phyloP scores from a whole-genome alignment of 2,797 vertebrate genomes.

The Aselliscus stoliczkanus region DNA sequence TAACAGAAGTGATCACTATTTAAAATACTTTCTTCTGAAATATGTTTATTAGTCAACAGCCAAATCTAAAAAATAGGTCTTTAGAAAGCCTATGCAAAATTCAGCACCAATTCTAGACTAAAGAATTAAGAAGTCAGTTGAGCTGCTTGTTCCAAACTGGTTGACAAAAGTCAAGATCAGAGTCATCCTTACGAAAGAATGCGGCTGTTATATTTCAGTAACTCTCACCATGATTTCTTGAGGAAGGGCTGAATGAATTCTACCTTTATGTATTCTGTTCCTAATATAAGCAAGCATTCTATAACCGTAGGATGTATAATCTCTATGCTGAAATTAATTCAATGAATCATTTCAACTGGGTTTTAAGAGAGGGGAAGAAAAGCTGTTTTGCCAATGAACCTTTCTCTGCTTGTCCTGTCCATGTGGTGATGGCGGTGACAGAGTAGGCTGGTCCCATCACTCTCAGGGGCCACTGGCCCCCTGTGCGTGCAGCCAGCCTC shows the following conservation, averaged over 20 bases:
- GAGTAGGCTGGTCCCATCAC: conserved; percentile 39
- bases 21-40: not conserved
- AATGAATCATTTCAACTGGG: not conserved
- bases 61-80: not conserved
- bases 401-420: conserved; percentile 32
- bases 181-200: not conserved
- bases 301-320: not conserved
- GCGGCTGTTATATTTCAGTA: not conserved
- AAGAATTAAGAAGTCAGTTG: not conserved
- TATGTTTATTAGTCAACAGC: not conserved
- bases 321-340: conserved; percentile 1
- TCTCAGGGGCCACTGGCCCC: conserved; percentile 4
- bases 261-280: conserved; percentile 14
- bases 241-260: conserved; percentile 17
- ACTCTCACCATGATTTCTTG: not conserved
- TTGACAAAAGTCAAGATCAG: not conserved
- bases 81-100: conserved; percentile 57
- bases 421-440: conserved; percentile 11
- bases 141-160: conserved; percentile 44
- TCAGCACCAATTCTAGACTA: conserved; percentile 25
- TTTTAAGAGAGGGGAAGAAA: not conserved
- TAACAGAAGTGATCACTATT: not conserved
- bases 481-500: conserved; percentile 50
- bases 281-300: not conserved
- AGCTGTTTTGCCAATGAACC: conserved; percentile 10